phyloP scores from a whole-genome alignment of 2,113 vertebrate genomes.

The Seriola rivoliana region DNA sequence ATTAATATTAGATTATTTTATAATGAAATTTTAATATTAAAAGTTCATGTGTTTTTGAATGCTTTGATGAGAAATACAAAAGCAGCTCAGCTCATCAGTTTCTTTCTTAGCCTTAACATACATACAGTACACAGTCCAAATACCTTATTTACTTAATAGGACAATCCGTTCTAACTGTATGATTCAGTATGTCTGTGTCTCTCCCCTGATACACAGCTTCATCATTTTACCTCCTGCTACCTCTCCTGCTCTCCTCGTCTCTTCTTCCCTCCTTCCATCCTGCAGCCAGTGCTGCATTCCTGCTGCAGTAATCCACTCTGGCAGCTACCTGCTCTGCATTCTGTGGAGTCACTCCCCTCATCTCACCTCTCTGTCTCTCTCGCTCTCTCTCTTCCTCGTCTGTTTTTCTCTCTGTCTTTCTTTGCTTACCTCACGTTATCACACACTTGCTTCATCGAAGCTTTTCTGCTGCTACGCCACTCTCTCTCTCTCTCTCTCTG shows the following conservation, averaged over 20 bases:
- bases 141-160: neutral
- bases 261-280: constrained; percentile 37
- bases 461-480: neutral
- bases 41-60: neutral
- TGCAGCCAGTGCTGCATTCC: constrained; percentile 72
- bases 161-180: neutral
- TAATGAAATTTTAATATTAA: no score
- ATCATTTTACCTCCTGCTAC: constrained; percentile 45
- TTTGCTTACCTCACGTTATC: constrained; percentile 34
- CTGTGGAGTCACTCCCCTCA: constrained; percentile 52
- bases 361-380: constrained; percentile 6
- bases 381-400: neutral
- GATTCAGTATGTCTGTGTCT: neutral
- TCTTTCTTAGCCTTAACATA: neutral
- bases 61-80: neutral
- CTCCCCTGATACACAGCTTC: constrained; percentile 19
- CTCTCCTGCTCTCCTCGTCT: constrained; percentile 11
- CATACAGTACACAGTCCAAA: neutral
- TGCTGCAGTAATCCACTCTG: constrained; percentile 78
- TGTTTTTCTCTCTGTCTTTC: constrained; percentile 5
- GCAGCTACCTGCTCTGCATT: constrained; percentile 74
- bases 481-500: neutral
- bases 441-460: neutral
- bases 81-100: neutral
- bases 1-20: neutral